Evolutionary conservation across 2,888 invertebrate species (phyloP).

Genomic region (Xylota sylvarum): DNA sequence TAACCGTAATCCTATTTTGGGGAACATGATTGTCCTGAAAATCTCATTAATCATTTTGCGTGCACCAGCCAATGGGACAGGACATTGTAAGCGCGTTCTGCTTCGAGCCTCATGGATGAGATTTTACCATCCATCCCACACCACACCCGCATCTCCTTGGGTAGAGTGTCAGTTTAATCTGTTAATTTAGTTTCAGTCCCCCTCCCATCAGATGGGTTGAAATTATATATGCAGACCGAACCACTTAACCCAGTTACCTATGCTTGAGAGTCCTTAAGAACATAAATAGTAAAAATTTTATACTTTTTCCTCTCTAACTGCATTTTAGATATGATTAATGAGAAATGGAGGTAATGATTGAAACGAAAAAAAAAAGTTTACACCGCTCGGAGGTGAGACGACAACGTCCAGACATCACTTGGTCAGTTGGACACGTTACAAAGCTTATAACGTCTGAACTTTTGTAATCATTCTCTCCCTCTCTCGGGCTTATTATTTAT

Average conservation of each 20-base stretch:
- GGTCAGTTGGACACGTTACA: conserved; percentile 70
- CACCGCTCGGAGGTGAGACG: conserved; percentile 38
- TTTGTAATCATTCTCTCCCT: neutral
- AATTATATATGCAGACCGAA: conserved; percentile 56
- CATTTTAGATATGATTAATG: conserved; percentile 68
- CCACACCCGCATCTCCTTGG: neutral
- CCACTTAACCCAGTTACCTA: conserved; percentile 71
- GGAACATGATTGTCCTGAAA: conserved; percentile 77
- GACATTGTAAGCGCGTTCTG: conserved; percentile 58
- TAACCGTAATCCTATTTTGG: conserved; percentile 77
- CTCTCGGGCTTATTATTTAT: conserved; percentile 50
- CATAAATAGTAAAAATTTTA: conserved; percentile 40
- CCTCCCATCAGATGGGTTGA: conserved; percentile 30
- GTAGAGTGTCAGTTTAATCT: conserved; percentile 76
- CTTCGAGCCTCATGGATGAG: conserved; percentile 56
- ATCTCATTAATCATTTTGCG: conserved; percentile 77
- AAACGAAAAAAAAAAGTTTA: neutral
- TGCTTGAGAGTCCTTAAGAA: conserved; percentile 39
- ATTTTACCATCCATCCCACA: conserved; percentile 33
- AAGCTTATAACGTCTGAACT: conserved; percentile 21
- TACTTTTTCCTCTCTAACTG: conserved; percentile 24
- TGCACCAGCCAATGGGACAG: conserved; percentile 69
- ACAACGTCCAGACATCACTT: conserved; percentile 68
- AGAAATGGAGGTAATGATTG: conserved; percentile 50
- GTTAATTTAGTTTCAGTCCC: conserved; percentile 74